A percentile compares a stretch with the other conserved stretches of the same genome.
Evolutionary conservation across 2,113 vertebrate species (phyloP).

Genomic region (Hystrix cristata): DNA sequence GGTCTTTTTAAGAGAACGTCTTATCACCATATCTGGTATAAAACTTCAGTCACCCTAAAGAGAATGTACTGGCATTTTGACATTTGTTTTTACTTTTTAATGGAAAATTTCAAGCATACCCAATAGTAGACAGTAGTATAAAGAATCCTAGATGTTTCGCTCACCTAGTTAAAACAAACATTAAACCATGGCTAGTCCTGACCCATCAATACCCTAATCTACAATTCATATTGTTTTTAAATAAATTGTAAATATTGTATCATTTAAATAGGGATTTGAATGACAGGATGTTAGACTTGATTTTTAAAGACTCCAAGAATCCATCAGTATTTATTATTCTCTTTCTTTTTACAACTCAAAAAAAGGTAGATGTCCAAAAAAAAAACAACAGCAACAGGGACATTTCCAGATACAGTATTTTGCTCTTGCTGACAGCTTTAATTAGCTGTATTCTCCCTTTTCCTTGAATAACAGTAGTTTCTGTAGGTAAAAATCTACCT

Average conservation of each 20-base stretch:
- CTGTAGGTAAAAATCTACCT: neutral
- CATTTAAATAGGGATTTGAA: slow-evolving; percentile 61
- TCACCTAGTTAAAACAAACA: neutral
- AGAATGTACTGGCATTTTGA: slow-evolving; percentile 69
- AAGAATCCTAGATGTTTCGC: neutral
- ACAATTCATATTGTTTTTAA: neutral
- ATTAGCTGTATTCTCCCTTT: neutral
- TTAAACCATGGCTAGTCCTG: neutral
- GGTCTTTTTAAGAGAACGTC: slow-evolving; percentile 20
- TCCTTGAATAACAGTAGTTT: slow-evolving; percentile 18
- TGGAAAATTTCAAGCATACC: slow-evolving; percentile 26
- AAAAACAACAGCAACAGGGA: neutral
- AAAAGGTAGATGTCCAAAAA: neutral
- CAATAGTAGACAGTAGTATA: neutral
- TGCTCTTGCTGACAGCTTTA: neutral
- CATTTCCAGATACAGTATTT: neutral
- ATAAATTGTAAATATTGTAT: slow-evolving; percentile 22
- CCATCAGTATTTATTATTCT: slow-evolving; percentile 23
- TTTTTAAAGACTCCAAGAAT: neutral
- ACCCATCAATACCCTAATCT: neutral
- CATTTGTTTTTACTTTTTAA: neutral
- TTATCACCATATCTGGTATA: slow-evolving; percentile 16
- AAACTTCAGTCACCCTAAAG: neutral
- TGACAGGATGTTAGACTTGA: slow-evolving; percentile 69
- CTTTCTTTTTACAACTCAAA: slow-evolving; percentile 5